Evolutionary conservation across 2,113 vertebrate genomes (phyloP).

Genomic region (Peromyscus californicus): DNA sequence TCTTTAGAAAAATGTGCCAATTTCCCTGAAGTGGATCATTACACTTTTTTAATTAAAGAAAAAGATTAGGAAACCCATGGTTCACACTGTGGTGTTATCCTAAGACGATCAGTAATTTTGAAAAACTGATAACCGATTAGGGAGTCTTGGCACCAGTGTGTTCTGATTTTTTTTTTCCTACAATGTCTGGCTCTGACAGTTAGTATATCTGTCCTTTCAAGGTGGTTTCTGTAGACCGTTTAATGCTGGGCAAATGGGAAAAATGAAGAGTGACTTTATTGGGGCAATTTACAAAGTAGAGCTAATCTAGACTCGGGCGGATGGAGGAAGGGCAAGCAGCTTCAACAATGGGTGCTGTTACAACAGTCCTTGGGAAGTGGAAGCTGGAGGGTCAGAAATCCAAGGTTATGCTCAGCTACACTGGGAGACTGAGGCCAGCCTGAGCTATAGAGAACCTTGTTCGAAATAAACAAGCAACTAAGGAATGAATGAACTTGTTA

Average conservation of each 20-base stretch:
- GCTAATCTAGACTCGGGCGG: too few relatives aligned
- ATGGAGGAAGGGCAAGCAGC: neutral
- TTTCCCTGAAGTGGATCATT: neutral
- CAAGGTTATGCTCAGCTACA: neutral
- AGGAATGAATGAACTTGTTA: neutral
- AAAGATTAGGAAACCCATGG: neutral
- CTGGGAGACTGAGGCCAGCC: neutral
- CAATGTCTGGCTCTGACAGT: neutral
- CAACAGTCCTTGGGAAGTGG: too few relatives aligned
- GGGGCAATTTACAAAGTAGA: neutral
- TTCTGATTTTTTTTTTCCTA: neutral
- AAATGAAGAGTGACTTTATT: neutral
- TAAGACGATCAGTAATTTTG: neutral
- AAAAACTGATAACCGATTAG: neutral
- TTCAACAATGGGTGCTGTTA: rapidly evolving
- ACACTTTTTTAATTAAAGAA: neutral
- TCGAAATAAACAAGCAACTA: neutral
- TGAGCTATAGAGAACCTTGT: neutral
- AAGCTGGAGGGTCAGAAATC: neutral
- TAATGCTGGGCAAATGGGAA: neutral
- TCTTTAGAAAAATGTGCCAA: neutral
- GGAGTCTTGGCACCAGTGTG: neutral
- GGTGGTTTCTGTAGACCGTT: neutral
- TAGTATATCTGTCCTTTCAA: neutral
- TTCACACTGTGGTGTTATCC: neutral